Base-by-base conservation (phyloP, 1,140 invertebrate species). In the Metaphire vulgaris region DNA sequence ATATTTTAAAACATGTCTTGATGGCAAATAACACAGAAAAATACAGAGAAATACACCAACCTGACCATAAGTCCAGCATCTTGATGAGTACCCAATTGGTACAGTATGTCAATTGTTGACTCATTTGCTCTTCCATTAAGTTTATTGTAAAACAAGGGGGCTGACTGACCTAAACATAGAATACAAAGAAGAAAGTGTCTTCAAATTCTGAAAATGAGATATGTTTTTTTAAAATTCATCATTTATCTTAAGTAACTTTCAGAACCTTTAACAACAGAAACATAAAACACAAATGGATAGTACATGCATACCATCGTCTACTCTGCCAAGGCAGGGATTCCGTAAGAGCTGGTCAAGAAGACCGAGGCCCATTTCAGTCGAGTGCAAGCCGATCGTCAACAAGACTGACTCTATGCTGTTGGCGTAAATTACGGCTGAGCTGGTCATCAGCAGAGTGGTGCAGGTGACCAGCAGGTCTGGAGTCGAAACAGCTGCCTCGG, bases 91-190 rank as follows among this genome's bases (percentile, higher is more conserved):
- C 92, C 93, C 29, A 94, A 86, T 82, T 92, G 90, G 80, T 91
- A 91, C 28, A 94, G 86, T 67, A 94, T 86, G 86, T 92, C 92
- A 79, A 93, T 92, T 26, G 93, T 91, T 33, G 92, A 90, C 81
- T 92, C 91, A 79, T 83, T 85, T 29, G 83, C 82, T 28, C 81
- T 76, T 29, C 84, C 84, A 81, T 80, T 81, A 31, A 83, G 79
- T 79, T 82, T 83, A 31, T 82, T 83, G 31, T 74, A 74, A 6
- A 74, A 41, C 26, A 34, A 41, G 30, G 83, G 77, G 72, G 80
- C 81, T 28, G 80, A 77, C 15, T 76, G 72, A 15, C 65, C 41
- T 2, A 76, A 14, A 71, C 73, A 80, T 82, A n/a, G 74, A 76
- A 79, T 56, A 31, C 64, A 74, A 71, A 69, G 26, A 76, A 69